These are phyloP conservation scores for Ametastegia equiseti DNA, from an alignment of 2,888 invertebrate species.

Conservation along the genomic window DNA sequence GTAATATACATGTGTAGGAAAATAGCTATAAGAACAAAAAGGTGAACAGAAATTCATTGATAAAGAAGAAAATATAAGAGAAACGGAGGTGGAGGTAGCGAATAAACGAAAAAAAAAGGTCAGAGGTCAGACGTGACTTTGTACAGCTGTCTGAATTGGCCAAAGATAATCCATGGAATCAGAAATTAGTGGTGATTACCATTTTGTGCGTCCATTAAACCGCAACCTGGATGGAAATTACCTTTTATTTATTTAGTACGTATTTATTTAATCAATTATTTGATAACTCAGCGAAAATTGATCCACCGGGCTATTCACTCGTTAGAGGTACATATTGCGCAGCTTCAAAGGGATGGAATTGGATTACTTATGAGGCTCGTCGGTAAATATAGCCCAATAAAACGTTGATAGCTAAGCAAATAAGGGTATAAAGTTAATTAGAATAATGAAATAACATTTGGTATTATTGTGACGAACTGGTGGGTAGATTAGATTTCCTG, in stretches of 20 bases:
- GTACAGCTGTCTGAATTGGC: background rate
- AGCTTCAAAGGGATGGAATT: background rate
- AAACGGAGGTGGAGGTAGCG: background rate
- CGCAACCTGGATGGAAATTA: background rate
- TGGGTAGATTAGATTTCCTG: background rate
- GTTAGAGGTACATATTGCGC: background rate
- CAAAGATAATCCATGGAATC: background rate
- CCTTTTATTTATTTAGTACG: background rate
- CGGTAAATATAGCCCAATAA: slow-evolving; percentile 1
- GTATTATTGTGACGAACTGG: background rate
- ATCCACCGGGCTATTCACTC: background rate
- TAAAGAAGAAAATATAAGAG: background rate
- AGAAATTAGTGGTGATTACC: background rate
- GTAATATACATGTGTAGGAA: too few relatives aligned
- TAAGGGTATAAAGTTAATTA: slow-evolving; percentile 8
- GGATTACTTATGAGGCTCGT: background rate
- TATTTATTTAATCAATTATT: background rate
- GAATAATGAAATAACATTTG: slow-evolving; percentile 25
- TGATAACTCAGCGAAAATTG: background rate
- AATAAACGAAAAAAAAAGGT: background rate
- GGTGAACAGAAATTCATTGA: background rate
- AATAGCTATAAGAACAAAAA: too few relatives aligned
- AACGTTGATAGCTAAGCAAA: background rate
- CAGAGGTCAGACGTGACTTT: background rate
- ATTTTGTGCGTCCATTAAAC: background rate